Evolutionary conservation across 2,797 vertebrate species (phyloP), one percentile per base, ranked within the genome.

Genomic region (Limosa lapponica): DNA sequence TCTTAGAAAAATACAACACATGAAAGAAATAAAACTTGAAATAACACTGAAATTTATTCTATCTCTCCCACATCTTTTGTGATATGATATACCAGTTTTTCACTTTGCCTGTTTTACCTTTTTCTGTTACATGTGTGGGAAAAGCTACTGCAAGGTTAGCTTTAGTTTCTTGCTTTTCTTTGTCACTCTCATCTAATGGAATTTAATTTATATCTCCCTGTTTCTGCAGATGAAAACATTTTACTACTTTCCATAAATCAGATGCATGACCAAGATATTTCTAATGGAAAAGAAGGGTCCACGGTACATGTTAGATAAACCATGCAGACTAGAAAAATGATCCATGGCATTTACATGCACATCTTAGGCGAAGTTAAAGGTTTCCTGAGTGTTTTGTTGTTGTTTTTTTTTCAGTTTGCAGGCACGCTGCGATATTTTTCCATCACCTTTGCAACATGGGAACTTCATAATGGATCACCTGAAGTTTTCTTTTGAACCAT

Each of bases 11-110:
- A 58, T 51, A 28, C 24, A n/a, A 36, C 10, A n/a, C 5, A 13
- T 57, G 55, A 79, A 75, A 86, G 10, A 79, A 92, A 74, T 88
- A 89, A 91, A 95, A 23, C 20, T 70, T 80, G 70, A 85, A 88
- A 78, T 81, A 83, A 24, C 28, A 82, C 12, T 82, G 39, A 75
- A 37, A 57, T 58, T 5, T 52, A 19, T 94, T 90, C 17, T 3
- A 24, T 73, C n/a, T 87, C 57, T 70, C 7, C 8, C 14, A 36
- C 18, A 23, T 75, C n/a, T 75, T 93, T 65, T 87, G 25, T 77
- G 39, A 27, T 82, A 37, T 1, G 4, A 67, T 34, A 22, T 12
- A 36, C 17, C 3, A 4, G 20, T 32, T 87, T 90, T 89, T 84
- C 48, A 66, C 23, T 81, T 88, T 77, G 15, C 23, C 20, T 64